phyloP scores from a whole-genome alignment of 1,140 invertebrate species.

The Apis cerana region DNA sequence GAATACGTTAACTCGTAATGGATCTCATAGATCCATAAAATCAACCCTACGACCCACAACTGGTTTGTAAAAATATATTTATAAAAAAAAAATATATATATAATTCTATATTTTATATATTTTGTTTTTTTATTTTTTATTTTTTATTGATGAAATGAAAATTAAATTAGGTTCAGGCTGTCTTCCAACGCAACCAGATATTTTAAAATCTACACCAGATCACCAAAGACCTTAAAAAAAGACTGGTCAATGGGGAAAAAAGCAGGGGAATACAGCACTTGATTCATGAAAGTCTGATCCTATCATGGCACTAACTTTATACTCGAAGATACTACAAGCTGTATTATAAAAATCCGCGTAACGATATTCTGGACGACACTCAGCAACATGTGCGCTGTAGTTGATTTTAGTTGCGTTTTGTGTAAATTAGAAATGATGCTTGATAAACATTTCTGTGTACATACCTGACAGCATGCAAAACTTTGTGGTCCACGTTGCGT shows the following conservation, averaged over 20 bases:
- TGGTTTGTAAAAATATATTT: slow-evolving; percentile 70
- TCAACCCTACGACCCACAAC: slow-evolving; percentile 78
- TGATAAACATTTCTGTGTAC: slow-evolving; percentile 53
- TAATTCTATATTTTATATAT: not conserved
- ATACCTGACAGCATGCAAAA: slow-evolving; percentile 49
- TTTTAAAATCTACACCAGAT: slow-evolving; percentile 91
- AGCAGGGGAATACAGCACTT: slow-evolving; percentile 28
- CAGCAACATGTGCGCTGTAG: slow-evolving; percentile 32
- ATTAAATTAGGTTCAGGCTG: slow-evolving; percentile 77
- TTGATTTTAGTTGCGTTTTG: slow-evolving; percentile 53
- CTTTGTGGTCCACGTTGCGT: slow-evolving; percentile 28
- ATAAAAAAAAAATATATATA: no score
- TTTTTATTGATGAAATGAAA: not conserved
- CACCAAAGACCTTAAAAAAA: slow-evolving; percentile 83
- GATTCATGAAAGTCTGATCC: slow-evolving; percentile 51
- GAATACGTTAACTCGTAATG: slow-evolving; percentile 90
- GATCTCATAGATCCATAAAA: slow-evolving; percentile 84
- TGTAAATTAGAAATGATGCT: slow-evolving; percentile 56
- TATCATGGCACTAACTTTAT: slow-evolving; percentile 58
- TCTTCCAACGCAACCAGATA: slow-evolving; percentile 87
- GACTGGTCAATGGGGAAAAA: slow-evolving; percentile 54
- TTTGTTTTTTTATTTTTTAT: not conserved
- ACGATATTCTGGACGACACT: not conserved
- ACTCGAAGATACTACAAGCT: slow-evolving; percentile 45
- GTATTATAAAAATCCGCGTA: slow-evolving; percentile 53